phyloP scores from a whole-genome alignment of 2,888 invertebrate species.

The Acleris emargana region DNA sequence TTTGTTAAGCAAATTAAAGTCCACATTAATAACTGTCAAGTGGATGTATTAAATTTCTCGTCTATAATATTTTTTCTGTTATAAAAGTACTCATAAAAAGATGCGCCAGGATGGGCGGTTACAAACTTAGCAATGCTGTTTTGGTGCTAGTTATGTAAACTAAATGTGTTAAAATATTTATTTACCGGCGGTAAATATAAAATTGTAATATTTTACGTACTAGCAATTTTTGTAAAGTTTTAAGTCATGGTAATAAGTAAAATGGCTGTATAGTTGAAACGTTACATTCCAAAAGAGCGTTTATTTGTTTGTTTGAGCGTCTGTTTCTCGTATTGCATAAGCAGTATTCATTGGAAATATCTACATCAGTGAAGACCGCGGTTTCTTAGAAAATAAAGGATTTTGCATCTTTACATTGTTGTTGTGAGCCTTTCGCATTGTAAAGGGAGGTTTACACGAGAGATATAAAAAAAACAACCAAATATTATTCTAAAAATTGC shows the following conservation, averaged over 20 bases:
- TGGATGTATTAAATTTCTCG: slow-evolving; percentile 18
- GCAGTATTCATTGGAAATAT: slow-evolving; percentile 16
- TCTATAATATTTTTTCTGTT: slow-evolving; percentile 18
- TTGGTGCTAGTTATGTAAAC: not conserved
- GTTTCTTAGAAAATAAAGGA: slow-evolving; percentile 34
- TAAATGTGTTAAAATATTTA: not conserved
- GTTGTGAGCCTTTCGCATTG: slow-evolving; percentile 41
- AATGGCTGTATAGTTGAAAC: not conserved
- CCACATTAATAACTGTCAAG: slow-evolving; percentile 21
- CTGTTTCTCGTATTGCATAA: slow-evolving; percentile 3
- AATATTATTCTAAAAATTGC: not conserved
- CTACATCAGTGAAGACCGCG: slow-evolving; percentile 12
- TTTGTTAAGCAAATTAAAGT: slow-evolving; percentile 11
- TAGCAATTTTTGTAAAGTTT: not conserved
- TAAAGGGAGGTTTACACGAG: slow-evolving; percentile 38
- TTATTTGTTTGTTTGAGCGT: not conserved
- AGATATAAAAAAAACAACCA: not conserved
- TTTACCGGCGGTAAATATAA: not conserved
- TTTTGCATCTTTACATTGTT: slow-evolving; percentile 47
- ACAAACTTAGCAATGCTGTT: slow-evolving; percentile 5
- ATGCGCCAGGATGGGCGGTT: slow-evolving; percentile 2
- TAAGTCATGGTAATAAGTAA: not conserved
- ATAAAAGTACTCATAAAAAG: slow-evolving; percentile 8
- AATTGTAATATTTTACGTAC: not conserved
- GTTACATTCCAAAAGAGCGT: too few relatives aligned